Evolutionary conservation across 2,888 invertebrate species (phyloP).

Genomic region (Leuctra nigra): DNA sequence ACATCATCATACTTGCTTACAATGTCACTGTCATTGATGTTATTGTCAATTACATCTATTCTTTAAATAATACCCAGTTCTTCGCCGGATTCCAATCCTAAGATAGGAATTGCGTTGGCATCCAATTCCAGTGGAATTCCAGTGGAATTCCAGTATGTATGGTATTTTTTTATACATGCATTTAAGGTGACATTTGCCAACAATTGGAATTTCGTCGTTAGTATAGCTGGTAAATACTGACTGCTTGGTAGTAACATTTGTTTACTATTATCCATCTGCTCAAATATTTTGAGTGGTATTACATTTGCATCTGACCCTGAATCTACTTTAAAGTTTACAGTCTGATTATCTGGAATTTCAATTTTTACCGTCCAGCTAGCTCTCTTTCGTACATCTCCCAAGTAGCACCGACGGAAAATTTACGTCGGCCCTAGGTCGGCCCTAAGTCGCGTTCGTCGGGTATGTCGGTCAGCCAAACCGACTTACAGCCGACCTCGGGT

Average conservation of each 20-base stretch:
- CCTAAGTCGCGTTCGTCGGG: no score
- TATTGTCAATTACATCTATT: no score
- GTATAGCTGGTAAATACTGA: not conserved
- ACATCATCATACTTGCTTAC: not conserved
- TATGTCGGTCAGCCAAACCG: no score
- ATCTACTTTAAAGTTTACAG: no score
- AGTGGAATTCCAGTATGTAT: not conserved
- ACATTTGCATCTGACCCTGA: conserved; percentile 1
- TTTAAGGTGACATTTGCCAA: not conserved
- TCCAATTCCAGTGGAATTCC: not conserved
- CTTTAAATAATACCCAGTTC: not conserved
- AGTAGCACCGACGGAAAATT: no score
- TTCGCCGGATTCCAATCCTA: conserved; percentile 2
- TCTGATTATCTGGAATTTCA: no score
- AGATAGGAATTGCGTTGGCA: not conserved
- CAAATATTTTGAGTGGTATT: no score
- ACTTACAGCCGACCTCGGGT: no score
- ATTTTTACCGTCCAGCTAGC: no score
- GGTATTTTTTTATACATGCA: not conserved
- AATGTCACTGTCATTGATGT: not conserved
- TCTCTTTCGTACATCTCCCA: no score
- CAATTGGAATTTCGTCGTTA: not conserved
- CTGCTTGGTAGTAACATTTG: not conserved
- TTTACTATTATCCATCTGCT: not conserved
- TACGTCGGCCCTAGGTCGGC: no score